Percentiles rank a stretch among this genome's conserved stretches.
Evolutionary conservation across 2,113 vertebrate species (phyloP).

Genomic region (Neomonachus schauinslandi): DNA sequence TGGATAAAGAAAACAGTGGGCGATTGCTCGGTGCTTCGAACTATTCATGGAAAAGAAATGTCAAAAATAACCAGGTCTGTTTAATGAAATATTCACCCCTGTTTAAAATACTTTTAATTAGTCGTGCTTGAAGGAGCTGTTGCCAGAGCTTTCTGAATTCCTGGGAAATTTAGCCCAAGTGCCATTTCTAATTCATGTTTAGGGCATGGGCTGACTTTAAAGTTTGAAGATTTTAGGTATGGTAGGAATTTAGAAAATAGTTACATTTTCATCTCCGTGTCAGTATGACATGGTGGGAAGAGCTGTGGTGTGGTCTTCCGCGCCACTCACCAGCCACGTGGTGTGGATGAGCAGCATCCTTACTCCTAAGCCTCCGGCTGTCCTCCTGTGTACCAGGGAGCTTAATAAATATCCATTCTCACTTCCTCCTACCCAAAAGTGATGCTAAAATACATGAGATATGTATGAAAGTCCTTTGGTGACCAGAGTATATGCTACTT

Average conservation of each 20-base stretch:
- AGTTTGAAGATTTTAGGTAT: not conserved
- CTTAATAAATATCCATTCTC: not conserved
- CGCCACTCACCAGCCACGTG: too few relatives aligned
- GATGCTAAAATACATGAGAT: not conserved
- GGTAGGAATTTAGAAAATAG: not conserved
- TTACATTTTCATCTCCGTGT: not conserved
- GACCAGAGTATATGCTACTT: not conserved
- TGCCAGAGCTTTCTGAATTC: not conserved
- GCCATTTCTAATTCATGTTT: not conserved
- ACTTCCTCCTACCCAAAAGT: not conserved
- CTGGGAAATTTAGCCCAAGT: not conserved
- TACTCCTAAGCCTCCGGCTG: accelerated
- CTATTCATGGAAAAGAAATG: constrained; percentile 85
- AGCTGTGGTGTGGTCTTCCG: accelerated
- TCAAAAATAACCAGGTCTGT: constrained; percentile 87
- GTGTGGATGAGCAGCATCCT: not conserved
- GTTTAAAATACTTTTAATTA: not conserved
- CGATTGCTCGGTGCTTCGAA: constrained; percentile 84
- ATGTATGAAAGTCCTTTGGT: not conserved
- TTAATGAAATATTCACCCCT: not conserved
- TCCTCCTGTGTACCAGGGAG: not conserved
- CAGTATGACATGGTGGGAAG: not conserved
- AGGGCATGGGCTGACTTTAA: not conserved
- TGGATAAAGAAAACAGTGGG: constrained; percentile 88
- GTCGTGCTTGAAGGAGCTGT: not conserved